phyloP scores from a whole-genome alignment of 2,113 vertebrate genomes.

The Galeopterus variegatus region DNA sequence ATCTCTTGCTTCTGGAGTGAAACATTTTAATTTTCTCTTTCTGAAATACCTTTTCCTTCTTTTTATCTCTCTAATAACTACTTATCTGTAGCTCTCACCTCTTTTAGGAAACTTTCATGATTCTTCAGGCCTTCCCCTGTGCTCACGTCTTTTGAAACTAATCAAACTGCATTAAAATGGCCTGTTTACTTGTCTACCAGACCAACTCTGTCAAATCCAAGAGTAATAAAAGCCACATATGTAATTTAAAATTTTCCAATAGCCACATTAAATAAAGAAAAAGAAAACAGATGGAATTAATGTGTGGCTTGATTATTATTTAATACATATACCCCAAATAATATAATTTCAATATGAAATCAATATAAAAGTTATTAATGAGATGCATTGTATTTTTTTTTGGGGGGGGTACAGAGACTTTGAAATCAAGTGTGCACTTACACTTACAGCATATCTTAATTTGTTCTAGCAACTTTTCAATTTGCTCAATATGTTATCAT shows the following conservation, averaged over 20 bases:
- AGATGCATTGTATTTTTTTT: not conserved
- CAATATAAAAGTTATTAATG: slow-evolving; percentile 3
- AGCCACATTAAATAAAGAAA: not conserved
- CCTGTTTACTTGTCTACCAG: not conserved
- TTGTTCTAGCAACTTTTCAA: not conserved
- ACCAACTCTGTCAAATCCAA: not conserved
- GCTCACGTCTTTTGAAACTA: slow-evolving; percentile 13
- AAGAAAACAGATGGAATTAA: not conserved
- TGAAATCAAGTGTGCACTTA: not conserved
- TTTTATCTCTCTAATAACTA: not conserved
- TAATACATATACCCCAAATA: not conserved
- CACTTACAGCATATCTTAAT: not conserved
- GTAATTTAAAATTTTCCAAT: not conserved
- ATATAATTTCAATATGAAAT: not conserved
- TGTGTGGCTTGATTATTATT: not conserved
- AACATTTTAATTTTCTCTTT: slow-evolving; percentile 41
- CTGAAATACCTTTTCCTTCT: not conserved
- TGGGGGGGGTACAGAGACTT: not conserved
- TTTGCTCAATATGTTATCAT: not conserved
- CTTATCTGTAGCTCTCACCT: not conserved
- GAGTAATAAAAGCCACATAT: not conserved
- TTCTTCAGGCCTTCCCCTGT: not conserved
- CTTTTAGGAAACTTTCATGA: not conserved
- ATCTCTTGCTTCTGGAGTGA: not conserved
- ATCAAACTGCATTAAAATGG: not conserved